phyloP scores from a whole-genome alignment of 2,797 vertebrate genomes.

The Cyclura pinguis region DNA sequence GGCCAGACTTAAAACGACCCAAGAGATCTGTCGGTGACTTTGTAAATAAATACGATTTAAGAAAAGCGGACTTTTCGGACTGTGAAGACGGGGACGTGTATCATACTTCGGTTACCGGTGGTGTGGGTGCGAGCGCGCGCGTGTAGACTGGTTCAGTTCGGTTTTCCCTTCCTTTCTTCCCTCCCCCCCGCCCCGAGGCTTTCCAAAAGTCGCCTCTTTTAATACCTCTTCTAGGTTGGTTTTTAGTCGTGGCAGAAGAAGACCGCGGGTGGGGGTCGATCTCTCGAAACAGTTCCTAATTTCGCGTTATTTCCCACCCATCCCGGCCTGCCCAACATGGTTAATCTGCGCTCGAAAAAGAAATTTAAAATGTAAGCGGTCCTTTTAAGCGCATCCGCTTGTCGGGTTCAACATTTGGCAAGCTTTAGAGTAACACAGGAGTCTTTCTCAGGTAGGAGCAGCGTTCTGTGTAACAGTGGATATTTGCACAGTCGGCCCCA shows the following conservation, averaged over 20 bases:
- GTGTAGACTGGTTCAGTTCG: slow-evolving; percentile 18
- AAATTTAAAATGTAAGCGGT: neutral
- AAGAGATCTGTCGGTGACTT: slow-evolving; percentile 72
- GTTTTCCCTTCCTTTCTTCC: neutral
- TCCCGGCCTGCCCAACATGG: no score
- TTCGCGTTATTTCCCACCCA: neutral
- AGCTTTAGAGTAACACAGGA: neutral
- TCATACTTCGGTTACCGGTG: slow-evolving; percentile 83
- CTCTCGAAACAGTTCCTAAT: neutral
- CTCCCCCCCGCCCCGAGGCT: neutral
- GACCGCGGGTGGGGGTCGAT: neutral
- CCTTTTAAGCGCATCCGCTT: no score
- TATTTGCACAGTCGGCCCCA: neutral
- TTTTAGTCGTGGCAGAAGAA: slow-evolving; percentile 46
- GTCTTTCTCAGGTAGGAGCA: neutral
- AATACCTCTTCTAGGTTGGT: neutral
- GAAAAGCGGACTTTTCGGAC: slow-evolving; percentile 77
- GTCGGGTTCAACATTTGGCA: slow-evolving; percentile 17
- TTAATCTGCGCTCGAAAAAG: neutral
- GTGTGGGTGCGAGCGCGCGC: slow-evolving; percentile 4
- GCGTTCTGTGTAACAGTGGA: neutral
- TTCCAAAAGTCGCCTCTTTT: slow-evolving; percentile 60
- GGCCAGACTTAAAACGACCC: slow-evolving; percentile 41
- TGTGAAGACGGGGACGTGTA: slow-evolving; percentile 92
- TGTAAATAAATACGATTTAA: slow-evolving; percentile 86